Evolutionary conservation across 23 tunicate genomes (phyloP), one percentile per base, ranked within the genome.

Genomic region (Oikopleura dioica): DNA sequence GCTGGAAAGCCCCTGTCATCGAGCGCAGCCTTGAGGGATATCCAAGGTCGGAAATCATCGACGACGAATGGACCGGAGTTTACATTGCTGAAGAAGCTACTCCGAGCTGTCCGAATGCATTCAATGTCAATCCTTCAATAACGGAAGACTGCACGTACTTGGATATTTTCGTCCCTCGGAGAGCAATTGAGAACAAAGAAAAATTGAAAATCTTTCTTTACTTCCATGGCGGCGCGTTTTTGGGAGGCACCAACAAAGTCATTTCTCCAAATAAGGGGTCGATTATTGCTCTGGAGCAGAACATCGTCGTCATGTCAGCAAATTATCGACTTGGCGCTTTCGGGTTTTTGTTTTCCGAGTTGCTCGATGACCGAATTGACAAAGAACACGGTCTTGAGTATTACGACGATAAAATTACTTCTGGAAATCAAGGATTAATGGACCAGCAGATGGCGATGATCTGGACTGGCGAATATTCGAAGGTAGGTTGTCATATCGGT

Each of bases 371-470:
- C 55, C n/a, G n/a, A 44, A 44, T 44, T 16, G 55, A 44, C 9
- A 44, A 44, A 44, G 9, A 44, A n/a, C n/a, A n/a, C n/a, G n/a
- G n/a, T n/a, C 55, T 16, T 44, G 55, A 9, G 16, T 44, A 9
- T 44, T 9, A 44, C 26, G 72, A 5, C 72, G 26, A 63, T 16
- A 23, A 31, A 63, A 28, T 16, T 21, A 23, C 16, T 63, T 63
- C 72, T 63, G 72, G 72, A 63, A 63, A 63, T 63, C 72, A 63
- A 31, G 72, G n/a, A n/a, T n/a, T n/a, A n/a, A n/a, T n/a, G n/a
- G n/a, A n/a, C n/a, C n/a, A n/a, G n/a, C n/a, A n/a, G n/a, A n/a
- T n/a, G n/a, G n/a, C n/a, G n/a, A n/a, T n/a, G n/a, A n/a, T n/a
- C n/a, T n/a, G n/a, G n/a, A n/a, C n/a, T n/a, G n/a, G n/a, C n/a